Base-by-base conservation (phyloP, 2,797 vertebrate species). In the Pangasius macronema region DNA sequence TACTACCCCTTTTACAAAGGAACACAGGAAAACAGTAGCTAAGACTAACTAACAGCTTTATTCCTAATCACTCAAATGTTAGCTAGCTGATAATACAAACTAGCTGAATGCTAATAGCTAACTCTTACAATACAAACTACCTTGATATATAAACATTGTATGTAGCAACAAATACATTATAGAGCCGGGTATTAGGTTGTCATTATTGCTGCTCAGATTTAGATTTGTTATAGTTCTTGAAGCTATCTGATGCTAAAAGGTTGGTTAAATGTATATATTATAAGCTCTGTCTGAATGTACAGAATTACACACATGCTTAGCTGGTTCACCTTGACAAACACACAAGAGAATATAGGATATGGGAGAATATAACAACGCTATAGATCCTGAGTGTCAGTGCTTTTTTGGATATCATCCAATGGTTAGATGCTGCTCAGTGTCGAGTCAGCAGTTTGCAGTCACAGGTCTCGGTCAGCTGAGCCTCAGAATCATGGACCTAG, bases 391-490 rank as follows among this genome's bases (percentile, higher is more conserved):
- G 88, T 70, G 82, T 84, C 88, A 72, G 59, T 57, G 22, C 77
- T 49, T 83, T 83, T 83, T 67, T 81, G 33, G 36, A 63, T 63
- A 46, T 82, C 39, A 63, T 46, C 33, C 39, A 63, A n/a, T 46
- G 39, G 33, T 82, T 65, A 49, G 80, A 18, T 63, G 79, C 57
- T 18, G 13, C 53, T 80, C 67, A 75, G 46, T 57, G 75, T 46
- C 42, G 30, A 85, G 82, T 91, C 85, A 88, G 73, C 83, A 84
- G 83, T 68, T 84, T 83, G 85, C 24, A 67, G 85, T 88, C 83
- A 88, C 83, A 87, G 73, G 76, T 73, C 67, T 39, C 68, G 46
- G 83, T 88, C 87, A 81, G 57, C 70, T 86, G 36, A 3, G 18
- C 80, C 86, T 86, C 88, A 87, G 84, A 51, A 33, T 83, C 42